A percentile compares a stretch with the other conserved stretches of the same genome.
phyloP scores from a whole-genome alignment of 1,140 invertebrate genomes.

The Drosophila lini region DNA sequence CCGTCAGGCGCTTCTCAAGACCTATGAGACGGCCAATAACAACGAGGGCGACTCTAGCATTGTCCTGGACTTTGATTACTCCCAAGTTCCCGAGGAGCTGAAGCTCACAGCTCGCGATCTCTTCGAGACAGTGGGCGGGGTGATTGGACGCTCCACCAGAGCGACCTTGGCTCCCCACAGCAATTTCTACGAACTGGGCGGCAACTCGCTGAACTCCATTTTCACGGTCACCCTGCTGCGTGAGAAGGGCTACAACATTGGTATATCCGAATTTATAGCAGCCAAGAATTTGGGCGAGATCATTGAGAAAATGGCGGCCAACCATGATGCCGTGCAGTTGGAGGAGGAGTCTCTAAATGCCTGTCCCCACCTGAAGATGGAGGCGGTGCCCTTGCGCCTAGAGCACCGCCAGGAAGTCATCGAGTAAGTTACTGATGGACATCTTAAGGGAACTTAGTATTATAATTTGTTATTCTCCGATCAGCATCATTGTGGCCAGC shows the following conservation, averaged over 20 bases:
- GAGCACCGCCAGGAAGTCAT: constrained; percentile 88
- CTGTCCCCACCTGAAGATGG: constrained; percentile 84
- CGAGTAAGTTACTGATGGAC: constrained; percentile 80
- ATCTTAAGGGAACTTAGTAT: not conserved
- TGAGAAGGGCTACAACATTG: constrained; percentile 91
- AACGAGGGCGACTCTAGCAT: constrained; percentile 84
- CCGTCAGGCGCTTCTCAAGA: constrained; percentile 89
- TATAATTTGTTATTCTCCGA: constrained; percentile 32
- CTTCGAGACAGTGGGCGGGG: constrained; percentile 89
- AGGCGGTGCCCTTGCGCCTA: constrained; percentile 86
- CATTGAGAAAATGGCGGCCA: constrained; percentile 85
- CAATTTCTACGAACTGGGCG: constrained; percentile 93
- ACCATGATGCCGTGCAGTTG: constrained; percentile 63
- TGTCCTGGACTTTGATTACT: constrained; percentile 86
- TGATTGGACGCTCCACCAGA: constrained; percentile 87
- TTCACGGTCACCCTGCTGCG: constrained; percentile 90
- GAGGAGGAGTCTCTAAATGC: constrained; percentile 68
- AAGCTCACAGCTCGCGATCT: constrained; percentile 88
- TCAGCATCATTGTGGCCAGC: constrained; percentile 91
- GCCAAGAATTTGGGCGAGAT: constrained; percentile 89
- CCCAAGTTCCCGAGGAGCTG: constrained; percentile 86
- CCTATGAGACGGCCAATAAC: constrained; percentile 89
- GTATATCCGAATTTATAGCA: constrained; percentile 92
- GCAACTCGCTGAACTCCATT: constrained; percentile 94
- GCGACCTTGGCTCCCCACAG: constrained; percentile 86